A percentile compares a stretch with the other conserved stretches of the same genome.
These are phyloP conservation scores for Pteromalus puparum DNA, from an alignment of 1,140 invertebrate genomes.

Conservation along the genomic window DNA sequence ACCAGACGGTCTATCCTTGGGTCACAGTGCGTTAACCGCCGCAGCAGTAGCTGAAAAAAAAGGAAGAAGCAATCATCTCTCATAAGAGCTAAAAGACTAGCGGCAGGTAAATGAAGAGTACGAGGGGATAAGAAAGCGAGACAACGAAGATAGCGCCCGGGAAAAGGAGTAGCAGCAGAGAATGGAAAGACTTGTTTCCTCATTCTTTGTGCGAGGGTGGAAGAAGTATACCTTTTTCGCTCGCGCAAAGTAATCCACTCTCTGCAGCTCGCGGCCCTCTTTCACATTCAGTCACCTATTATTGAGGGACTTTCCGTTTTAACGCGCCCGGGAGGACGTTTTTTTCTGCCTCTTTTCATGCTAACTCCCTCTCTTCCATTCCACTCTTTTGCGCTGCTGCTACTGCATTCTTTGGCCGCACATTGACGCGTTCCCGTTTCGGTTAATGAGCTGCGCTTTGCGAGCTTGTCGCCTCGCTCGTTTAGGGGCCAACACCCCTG, in stretches of 20 bases:
- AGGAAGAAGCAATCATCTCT: slow-evolving; percentile 31
- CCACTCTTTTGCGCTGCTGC: not conserved
- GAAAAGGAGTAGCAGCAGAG: slow-evolving; percentile 11
- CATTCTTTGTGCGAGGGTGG: slow-evolving; percentile 24
- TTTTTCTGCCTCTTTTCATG: not conserved
- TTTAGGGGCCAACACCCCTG: not conserved
- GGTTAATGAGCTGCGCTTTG: slow-evolving; percentile 29
- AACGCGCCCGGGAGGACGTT: slow-evolving; percentile 13
- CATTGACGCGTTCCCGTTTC: slow-evolving; percentile 10
- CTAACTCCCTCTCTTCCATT: not conserved
- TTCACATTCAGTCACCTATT: slow-evolving; percentile 23
- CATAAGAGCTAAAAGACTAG: not conserved
- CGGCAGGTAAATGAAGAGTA: not conserved
- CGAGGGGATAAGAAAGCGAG: not conserved
- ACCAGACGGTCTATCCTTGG: not conserved
- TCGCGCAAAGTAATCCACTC: slow-evolving; percentile 13
- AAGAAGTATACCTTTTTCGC: slow-evolving; percentile 29
- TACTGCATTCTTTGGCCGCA: not conserved
- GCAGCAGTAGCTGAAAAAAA: not conserved
- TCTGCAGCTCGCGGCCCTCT: not conserved
- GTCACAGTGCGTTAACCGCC: not conserved
- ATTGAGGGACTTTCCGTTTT: slow-evolving; percentile 37
- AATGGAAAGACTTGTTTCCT: slow-evolving; percentile 44
- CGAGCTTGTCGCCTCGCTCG: not conserved
- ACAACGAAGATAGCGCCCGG: slow-evolving; percentile 3